A percentile compares a stretch with the other conserved stretches of the same genome.
phyloP scores from a whole-genome alignment of 2,888 invertebrate genomes.

The Agriopis marginaria region DNA sequence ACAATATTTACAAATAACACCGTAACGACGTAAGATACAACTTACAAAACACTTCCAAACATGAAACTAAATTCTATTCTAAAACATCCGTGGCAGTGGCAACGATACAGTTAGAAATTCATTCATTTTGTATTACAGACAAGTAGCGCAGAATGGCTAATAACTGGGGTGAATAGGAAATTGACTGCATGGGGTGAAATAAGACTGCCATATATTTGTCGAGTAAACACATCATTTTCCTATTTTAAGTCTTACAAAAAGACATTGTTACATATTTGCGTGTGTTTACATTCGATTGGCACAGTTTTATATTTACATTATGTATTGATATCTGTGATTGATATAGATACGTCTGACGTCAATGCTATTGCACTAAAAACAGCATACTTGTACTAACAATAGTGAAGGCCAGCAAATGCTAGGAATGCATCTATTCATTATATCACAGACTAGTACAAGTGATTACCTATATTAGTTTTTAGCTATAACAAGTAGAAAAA shows the following conservation, averaged over 20 bases:
- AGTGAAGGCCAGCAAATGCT: no score
- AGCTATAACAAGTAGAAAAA: not conserved
- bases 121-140: not conserved
- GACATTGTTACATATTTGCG: not conserved
- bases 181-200: not conserved
- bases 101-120: constrained; percentile 9
- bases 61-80: constrained; percentile 52
- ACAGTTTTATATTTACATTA: not conserved
- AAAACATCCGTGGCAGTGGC: constrained; percentile 58
- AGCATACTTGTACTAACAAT: no score
- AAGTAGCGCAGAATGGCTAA: constrained; percentile 1
- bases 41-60: constrained; percentile 62
- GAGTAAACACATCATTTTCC: constrained; percentile 11
- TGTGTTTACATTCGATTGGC: constrained; percentile 9
- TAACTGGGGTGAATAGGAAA: not conserved
- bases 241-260: constrained; percentile 1
- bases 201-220: not conserved
- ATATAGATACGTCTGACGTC: no score
- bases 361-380: no score
- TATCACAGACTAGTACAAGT: no score
- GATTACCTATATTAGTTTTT: no score
- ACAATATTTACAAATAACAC: constrained; percentile 70
- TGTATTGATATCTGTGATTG: no score
- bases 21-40: constrained; percentile 33
- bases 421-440: no score